Percentiles rank a stretch among this genome's conserved stretches.
phyloP scores from a whole-genome alignment of 2,888 invertebrate genomes.

The Mycalesis mineus region DNA sequence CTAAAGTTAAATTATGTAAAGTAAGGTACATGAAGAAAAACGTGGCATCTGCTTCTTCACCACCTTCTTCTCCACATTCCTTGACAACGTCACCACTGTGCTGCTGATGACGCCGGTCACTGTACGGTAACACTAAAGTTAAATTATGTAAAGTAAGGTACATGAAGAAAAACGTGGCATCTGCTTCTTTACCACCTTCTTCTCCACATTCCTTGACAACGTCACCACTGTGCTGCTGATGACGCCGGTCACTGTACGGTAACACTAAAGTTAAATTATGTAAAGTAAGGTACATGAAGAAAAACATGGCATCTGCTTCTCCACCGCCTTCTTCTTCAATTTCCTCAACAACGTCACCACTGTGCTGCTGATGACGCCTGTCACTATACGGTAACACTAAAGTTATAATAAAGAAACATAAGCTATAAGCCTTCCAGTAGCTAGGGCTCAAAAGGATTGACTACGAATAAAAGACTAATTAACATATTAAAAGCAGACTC shows the following conservation, averaged over 20 bases:
- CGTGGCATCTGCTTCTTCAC: no score
- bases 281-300: background rate
- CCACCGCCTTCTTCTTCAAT: slow-evolving; percentile 77
- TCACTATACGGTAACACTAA: slow-evolving; percentile 84
- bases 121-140: slow-evolving; percentile 79
- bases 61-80: slow-evolving; percentile 81
- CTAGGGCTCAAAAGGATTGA: no score
- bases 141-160: background rate
- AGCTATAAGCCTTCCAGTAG: no score
- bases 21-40: background rate
- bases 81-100: slow-evolving; percentile 94
- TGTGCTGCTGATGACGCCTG: slow-evolving; percentile 90
- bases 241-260: slow-evolving; percentile 93
- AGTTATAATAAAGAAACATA: no score
- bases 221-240: slow-evolving; percentile 92
- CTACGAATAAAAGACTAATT: no score
- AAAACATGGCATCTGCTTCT: no score
- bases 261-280: slow-evolving; percentile 18
- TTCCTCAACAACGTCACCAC: slow-evolving; percentile 94
- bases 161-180: no score
- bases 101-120: slow-evolving; percentile 92
- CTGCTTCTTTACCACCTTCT: no score
- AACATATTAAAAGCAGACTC: no score
- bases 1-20: background rate
- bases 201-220: slow-evolving; percentile 91